phyloP scores from a whole-genome alignment of 2,113 vertebrate species.

The Rattus norvegicus region GRCr8 NC_086021.1:126889501-126890000 shows the following conservation, averaged over 20 bases:
- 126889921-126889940: no score
- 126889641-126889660: constrained; percentile 5
- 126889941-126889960: no score
- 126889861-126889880: neutral
- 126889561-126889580: neutral
- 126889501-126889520: constrained; percentile 22
- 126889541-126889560: neutral
- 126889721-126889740: constrained; percentile 1
- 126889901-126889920: no score
- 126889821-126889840: neutral
- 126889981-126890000: no score
- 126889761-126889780: neutral
- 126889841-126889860: neutral
- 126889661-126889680: neutral
- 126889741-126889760: constrained; percentile 18
- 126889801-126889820: neutral
- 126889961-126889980: no score
- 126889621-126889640: neutral
- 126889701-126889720: constrained; percentile 18
- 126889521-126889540: neutral
- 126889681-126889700: neutral
- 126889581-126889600: neutral
- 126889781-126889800: neutral
- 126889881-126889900: no score
- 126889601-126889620: neutral